A percentile compares a stretch with the other conserved stretches of the same genome.
Evolutionary conservation across 2,113 vertebrate species (phyloP).

Genomic region (Herpetotheres cachinnans): DNA sequence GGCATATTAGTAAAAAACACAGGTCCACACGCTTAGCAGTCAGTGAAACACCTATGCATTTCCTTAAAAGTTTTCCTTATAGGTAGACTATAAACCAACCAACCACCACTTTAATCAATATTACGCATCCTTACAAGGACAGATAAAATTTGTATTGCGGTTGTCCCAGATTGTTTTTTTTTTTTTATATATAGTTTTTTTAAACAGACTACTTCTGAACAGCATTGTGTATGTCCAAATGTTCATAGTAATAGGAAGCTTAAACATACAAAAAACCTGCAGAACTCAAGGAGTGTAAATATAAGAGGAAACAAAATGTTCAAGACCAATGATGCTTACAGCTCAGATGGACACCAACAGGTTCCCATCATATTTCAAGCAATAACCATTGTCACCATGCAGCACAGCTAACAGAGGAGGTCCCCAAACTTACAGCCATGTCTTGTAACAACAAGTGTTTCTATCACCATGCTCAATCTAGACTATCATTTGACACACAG

Average conservation of each 20-base stretch:
- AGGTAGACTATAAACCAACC: neutral
- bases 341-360: neutral
- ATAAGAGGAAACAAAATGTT: neutral
- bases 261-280: neutral
- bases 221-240: neutral
- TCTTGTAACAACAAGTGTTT: neutral
- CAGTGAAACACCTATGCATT: neutral
- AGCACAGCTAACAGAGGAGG: neutral
- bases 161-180: neutral
- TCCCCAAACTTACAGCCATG: neutral
- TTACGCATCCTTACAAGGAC: neutral
- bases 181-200: neutral
- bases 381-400: neutral
- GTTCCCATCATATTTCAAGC: neutral
- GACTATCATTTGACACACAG: neutral
- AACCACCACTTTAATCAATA: neutral
- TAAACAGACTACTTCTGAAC: neutral
- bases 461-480: neutral
- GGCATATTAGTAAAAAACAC: neutral
- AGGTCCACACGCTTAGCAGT: neutral
- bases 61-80: neutral
- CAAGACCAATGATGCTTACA: neutral
- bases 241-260: neutral
- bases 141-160: neutral
- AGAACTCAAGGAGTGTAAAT: neutral